These are phyloP conservation scores for Caenorhabditis macrosperma DNA, from an alignment of 2,888 invertebrate species.

Conservation along the genomic window DNA sequence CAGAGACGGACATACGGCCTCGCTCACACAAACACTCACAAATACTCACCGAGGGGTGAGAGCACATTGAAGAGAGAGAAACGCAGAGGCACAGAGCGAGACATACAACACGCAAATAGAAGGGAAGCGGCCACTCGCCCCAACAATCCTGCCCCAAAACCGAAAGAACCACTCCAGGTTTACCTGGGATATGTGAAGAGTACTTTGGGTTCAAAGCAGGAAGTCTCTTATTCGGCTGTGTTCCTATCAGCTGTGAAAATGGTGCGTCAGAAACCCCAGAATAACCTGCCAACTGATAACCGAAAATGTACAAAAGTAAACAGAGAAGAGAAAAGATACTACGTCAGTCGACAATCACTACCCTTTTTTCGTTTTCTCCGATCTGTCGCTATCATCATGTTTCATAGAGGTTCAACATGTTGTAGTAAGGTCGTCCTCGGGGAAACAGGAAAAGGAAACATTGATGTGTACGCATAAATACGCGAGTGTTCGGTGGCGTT, in stretches of 20 bases:
- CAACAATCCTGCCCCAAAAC: constrained; percentile 5
- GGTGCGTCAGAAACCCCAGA: not conserved
- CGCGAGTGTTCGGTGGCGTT: not conserved
- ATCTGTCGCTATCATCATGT: constrained; percentile 34
- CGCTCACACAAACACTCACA: constrained; percentile 59
- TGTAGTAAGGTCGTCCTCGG: constrained; percentile 20
- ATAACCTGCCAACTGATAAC: constrained; percentile 16
- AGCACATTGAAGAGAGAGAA: not conserved
- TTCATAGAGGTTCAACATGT: constrained; percentile 48
- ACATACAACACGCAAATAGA: constrained; percentile 42
- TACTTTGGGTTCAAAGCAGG: too few species aligned
- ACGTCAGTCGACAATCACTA: constrained; percentile 15
- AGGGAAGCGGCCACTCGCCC: constrained; percentile 26
- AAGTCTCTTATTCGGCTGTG: too few species aligned
- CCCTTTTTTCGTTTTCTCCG: constrained; percentile 12
- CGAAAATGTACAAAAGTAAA: constrained; percentile 22
- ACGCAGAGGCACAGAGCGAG: constrained; percentile 31
- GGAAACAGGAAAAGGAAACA: constrained; percentile 23
- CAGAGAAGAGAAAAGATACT: constrained; percentile 17
- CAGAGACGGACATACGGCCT: constrained; percentile 45
- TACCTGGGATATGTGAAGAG: not conserved
- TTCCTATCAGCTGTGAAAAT: constrained; percentile 26
- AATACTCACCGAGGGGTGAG: constrained; percentile 30
- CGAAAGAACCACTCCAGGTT: constrained; percentile 3
- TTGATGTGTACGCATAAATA: not conserved